Percentiles rank a stretch among this genome's conserved stretches.
Conservation (phyloP, 2,888 invertebrate species). For the Branchellion lobata region DNA sequence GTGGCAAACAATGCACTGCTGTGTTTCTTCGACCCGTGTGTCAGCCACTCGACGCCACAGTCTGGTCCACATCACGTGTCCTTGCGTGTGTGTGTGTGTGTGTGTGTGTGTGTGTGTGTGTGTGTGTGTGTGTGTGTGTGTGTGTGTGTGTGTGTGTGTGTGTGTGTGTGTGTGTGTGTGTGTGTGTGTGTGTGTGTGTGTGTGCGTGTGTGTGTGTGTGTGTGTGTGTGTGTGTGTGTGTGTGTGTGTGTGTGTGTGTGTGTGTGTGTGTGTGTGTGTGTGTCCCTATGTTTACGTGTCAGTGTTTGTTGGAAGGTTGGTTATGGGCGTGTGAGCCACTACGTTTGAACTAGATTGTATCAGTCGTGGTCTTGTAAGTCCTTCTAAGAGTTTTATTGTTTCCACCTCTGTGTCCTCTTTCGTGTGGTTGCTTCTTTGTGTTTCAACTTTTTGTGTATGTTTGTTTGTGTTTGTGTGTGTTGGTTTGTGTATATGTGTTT, state of each 20-base stretch:
- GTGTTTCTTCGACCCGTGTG: not conserved
- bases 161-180: not conserved
- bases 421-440: too few species aligned
- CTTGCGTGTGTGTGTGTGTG: not conserved
- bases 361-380: too few species aligned
- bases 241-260: not conserved
- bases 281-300: not conserved
- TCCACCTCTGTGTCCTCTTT: too few species aligned
- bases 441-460: slow-evolving; percentile 8
- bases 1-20: not conserved
- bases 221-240: not conserved
- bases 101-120: slow-evolving; percentile 16
- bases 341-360: too few species aligned
- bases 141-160: not conserved
- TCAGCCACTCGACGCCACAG: not conserved
- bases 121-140: not conserved
- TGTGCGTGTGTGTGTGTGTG: not conserved
- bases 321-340: too few species aligned
- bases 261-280: slow-evolving; percentile 21
- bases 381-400: too few species aligned
- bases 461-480: slow-evolving; percentile 7
- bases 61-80: slow-evolving; percentile 7
- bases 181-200: too few species aligned
- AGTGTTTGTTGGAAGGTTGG: too few species aligned
- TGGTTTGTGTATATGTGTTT: not conserved